phyloP scores from a whole-genome alignment of 2,888 invertebrate genomes.

The Psylliodes chrysocephalus region DNA sequence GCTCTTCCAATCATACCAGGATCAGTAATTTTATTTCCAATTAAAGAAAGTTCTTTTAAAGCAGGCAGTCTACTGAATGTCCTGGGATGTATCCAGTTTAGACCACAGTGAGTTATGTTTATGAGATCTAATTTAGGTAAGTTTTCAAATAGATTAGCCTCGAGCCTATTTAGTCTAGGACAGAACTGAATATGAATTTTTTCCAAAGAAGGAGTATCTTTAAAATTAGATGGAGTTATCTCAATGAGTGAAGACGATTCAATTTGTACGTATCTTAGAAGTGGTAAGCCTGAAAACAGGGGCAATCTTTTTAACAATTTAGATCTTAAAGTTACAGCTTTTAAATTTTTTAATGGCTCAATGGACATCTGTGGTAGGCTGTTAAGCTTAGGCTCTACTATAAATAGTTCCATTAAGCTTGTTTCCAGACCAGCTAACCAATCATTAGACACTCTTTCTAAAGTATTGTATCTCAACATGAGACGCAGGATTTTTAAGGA shows the following conservation, averaged over 20 bases:
- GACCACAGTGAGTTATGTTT: constrained; percentile 81
- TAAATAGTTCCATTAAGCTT: constrained; percentile 81
- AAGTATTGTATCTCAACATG: constrained; percentile 85
- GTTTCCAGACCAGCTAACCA: constrained; percentile 84
- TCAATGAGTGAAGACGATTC: constrained; percentile 75
- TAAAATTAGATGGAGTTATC: constrained; percentile 75
- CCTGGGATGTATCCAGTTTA: constrained; percentile 82
- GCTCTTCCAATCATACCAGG: constrained; percentile 85
- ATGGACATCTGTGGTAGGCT: constrained; percentile 84
- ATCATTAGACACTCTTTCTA: constrained; percentile 82
- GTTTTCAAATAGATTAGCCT: constrained; percentile 76
- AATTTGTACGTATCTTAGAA: constrained; percentile 77
- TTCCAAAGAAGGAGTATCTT: constrained; percentile 77
- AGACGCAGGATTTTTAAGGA: constrained; percentile 79
- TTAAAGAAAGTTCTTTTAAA: constrained; percentile 75
- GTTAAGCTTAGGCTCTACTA: constrained; percentile 84
- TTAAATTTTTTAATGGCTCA: constrained; percentile 76
- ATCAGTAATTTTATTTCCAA: constrained; percentile 79
- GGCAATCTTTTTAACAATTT: constrained; percentile 81
- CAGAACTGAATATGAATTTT: constrained; percentile 80
- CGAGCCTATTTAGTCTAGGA: constrained; percentile 73
- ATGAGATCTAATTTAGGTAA: constrained; percentile 72
- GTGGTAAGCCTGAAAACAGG: constrained; percentile 75
- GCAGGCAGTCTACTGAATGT: constrained; percentile 78
- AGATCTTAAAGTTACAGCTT: constrained; percentile 86